phyloP scores from a whole-genome alignment of 2,888 invertebrate genomes.

The Cephus runcator region DNA sequence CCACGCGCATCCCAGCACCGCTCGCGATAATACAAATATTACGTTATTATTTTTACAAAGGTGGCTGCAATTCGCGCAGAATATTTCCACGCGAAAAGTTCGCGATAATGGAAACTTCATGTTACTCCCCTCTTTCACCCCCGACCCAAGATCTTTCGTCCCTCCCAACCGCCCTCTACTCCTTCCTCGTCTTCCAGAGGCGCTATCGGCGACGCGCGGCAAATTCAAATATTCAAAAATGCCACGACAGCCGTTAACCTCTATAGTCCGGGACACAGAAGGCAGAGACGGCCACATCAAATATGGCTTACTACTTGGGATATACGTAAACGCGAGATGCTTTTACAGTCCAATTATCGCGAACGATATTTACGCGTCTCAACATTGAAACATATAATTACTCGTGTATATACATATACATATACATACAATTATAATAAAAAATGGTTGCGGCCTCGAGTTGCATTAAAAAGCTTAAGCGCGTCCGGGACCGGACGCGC shows the following conservation, averaged over 20 bases:
- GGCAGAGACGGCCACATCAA: not conserved
- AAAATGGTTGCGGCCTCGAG: not conserved
- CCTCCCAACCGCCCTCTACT: no score
- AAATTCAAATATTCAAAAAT: not conserved
- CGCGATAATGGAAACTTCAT: not conserved
- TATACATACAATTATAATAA: conserved; percentile 6
- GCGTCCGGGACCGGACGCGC: not conserved
- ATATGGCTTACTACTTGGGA: not conserved
- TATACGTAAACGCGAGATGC: not conserved
- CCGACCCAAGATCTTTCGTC: not conserved
- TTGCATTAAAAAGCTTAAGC: not conserved
- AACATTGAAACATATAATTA: not conserved
- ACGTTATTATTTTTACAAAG: not conserved
- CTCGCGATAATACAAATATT: not conserved
- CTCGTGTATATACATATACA: conserved; percentile 5
- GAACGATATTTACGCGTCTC: not conserved
- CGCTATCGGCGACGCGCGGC: not conserved
- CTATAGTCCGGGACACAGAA: not conserved
- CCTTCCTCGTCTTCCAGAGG: not conserved
- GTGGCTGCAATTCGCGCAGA: not conserved
- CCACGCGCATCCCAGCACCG: not conserved
- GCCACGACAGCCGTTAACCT: not conserved
- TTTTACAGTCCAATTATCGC: not conserved
- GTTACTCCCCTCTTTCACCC: no score
- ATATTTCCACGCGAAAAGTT: not conserved